A percentile compares a stretch with the other conserved stretches of the same genome.
Evolutionary conservation across 2,113 vertebrate genomes (phyloP).

Genomic region (Nettapus auritus): DNA sequence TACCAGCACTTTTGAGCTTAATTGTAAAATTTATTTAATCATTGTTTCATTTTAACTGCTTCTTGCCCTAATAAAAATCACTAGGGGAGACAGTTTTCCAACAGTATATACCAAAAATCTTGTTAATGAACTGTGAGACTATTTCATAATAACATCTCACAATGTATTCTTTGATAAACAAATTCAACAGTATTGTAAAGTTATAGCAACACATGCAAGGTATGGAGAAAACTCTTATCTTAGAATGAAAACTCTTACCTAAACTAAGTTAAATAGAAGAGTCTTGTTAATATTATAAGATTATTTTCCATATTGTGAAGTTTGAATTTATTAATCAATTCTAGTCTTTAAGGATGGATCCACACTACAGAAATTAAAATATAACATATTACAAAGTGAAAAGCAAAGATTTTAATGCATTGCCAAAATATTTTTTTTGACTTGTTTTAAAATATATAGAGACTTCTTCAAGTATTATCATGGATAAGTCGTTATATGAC

Average conservation of each 20-base stretch:
- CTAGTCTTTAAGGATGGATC: not conserved
- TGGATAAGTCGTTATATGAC: slow-evolving; percentile 64
- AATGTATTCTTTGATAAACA: not conserved
- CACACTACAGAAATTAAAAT: slow-evolving; percentile 25
- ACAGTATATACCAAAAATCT: not conserved
- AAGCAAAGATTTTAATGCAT: not conserved
- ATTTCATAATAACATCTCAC: not conserved
- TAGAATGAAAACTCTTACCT: not conserved
- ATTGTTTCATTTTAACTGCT: not conserved
- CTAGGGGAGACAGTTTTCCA: not conserved
- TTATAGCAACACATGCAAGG: not conserved
- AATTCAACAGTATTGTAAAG: not conserved
- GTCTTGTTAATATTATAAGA: not conserved
- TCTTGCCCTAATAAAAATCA: not conserved
- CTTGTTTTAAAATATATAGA: slow-evolving; percentile 55
- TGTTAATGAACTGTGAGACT: not conserved
- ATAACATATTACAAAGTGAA: slow-evolving; percentile 3
- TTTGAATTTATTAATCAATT: slow-evolving; percentile 1
- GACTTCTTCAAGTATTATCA: slow-evolving; percentile 65
- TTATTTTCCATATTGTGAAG: not conserved
- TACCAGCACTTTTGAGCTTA: not conserved
- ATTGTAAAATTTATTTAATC: not conserved
- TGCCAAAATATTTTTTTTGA: slow-evolving; percentile 61
- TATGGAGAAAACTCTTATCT: not conserved
- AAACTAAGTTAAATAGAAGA: not conserved